Evolutionary conservation across 1,140 invertebrate genomes (phyloP), one percentile per base, ranked within the genome.

Genomic region (Eumaeus atala): DNA sequence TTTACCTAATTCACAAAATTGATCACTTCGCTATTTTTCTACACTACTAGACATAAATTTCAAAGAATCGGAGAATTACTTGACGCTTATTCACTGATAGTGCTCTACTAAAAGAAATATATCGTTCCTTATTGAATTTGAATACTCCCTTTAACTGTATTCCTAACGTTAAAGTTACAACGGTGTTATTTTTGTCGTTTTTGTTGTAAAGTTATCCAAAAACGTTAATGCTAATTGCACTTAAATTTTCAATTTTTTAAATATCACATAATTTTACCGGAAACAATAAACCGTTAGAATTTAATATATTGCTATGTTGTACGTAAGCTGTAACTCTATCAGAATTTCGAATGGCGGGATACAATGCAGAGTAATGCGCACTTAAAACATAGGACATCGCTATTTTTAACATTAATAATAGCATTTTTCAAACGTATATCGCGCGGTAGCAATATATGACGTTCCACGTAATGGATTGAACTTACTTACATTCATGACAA

Each of bases 361-460:
- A 66, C 9, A 81, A 59, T 4, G 72, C 74, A 28, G 72, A 72
- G 1, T 35, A 78, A 44, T 9, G 66, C 77, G n/a, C 76, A 28
- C 21, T 28, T 68, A 54, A 85, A 76, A 67, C 74, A 83, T 34
- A 56, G 55, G n/a, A 3, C 6, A 67, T 86, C 77, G 11, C 52
- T 53, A 58, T 79, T 84, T 66, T 73, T 51, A 40, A 87, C 64
- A 63, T 83, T 85, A 4, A 87, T 56, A 9, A 78, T 58, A n/a
- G 77, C 73, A 42, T 69, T 71, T 58, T 81, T 83, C 10, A 53
- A 11, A 66, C 64, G 56, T 11, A 85, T 78, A 56, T 68, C 57
- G 21, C 58, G 51, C 16, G 74, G 72, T 58, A 78, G 55, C 8
- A 44, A 71, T 62, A 59, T 50, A 76, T n/a, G 74, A 72, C 36